Evolutionary conservation across 2,888 invertebrate genomes (phyloP), one percentile per base, ranked within the genome.

Genomic region (Tridacna gigas): DNA sequence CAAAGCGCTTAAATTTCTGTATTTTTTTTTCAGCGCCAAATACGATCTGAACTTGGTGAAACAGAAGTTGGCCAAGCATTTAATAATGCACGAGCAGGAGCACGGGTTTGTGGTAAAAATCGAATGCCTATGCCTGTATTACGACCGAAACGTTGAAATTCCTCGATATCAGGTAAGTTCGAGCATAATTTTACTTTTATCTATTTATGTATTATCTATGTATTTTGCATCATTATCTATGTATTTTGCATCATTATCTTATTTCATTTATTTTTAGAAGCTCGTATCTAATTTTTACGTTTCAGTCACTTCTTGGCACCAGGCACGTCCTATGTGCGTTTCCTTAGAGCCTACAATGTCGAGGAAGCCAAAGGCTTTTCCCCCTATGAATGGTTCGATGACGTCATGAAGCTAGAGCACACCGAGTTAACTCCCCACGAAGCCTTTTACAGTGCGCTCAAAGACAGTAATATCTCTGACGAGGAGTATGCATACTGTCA

Each of bases 261-360:
- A 37, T 37, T 37, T 4, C 37, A 7, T 37, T 37, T 37, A n/a
- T n/a, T n/a, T n/a, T n/a, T n/a, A n/a, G n/a, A n/a, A n/a, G n/a
- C n/a, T n/a, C n/a, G n/a, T n/a, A n/a, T n/a, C n/a, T n/a, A n/a
- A n/a, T n/a, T 86, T 56, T 67, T 88, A n/a, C 85, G 86, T 45
- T 80, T 88, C 37, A 71, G 75, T n/a, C 67, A 80, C 11, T 88
- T 79, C 51, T 51, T 88, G 15, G 81, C 86, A 12, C 82, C 88
- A 15, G 85, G 82, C 0, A 78, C 80, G 15, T 83, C 77, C 5
- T 83, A 87, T 60, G 71, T 78, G 26, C 75, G 74, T 13, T 88
- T 86, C 51, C 63, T 88, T 3, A 82, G 80, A 71, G 86, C 88
- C 5, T 86, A 82, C 65, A 69, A 67, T 12, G 85, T 89, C 12